Conservation (phyloP, 2,797 vertebrate species). For the Lithobates sylvaticus region DNA sequence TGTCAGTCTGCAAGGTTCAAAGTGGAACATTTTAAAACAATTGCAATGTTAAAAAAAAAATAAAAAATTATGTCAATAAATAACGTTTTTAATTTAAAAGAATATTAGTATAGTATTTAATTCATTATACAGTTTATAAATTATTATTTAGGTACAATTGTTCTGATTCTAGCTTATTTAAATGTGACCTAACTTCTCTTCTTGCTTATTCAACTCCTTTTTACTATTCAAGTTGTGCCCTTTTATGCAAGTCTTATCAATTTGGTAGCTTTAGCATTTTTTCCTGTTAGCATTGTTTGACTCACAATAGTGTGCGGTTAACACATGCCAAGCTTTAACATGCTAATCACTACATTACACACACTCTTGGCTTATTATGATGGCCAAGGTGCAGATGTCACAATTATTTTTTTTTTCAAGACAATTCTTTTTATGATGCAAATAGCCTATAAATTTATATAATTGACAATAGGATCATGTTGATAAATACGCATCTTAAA, state of each 20-base stretch:
- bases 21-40: no score
- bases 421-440: constrained; percentile 48
- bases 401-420: constrained; percentile 20
- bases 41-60: no score
- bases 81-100: no score
- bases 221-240: not conserved
- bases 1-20: no score
- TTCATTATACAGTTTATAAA: no score
- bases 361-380: constrained; percentile 26
- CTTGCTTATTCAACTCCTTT: not conserved
- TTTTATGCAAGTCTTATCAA: not conserved
- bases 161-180: no score
- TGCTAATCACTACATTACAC: constrained; percentile 41
- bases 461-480: constrained; percentile 8
- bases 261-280: constrained; percentile 2
- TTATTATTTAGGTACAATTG: no score
- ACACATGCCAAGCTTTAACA: constrained; percentile 38
- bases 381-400: constrained; percentile 45
- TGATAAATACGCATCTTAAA: constrained; percentile 23
- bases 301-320: constrained; percentile 10
- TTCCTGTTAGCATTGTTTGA: not conserved
- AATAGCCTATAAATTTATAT: constrained; percentile 19
- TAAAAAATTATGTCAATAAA: no score
- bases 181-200: no score
- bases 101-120: no score